Base-by-base conservation (phyloP, 2,113 vertebrate genomes). In the Thinocorus orbignyianus region DNA sequence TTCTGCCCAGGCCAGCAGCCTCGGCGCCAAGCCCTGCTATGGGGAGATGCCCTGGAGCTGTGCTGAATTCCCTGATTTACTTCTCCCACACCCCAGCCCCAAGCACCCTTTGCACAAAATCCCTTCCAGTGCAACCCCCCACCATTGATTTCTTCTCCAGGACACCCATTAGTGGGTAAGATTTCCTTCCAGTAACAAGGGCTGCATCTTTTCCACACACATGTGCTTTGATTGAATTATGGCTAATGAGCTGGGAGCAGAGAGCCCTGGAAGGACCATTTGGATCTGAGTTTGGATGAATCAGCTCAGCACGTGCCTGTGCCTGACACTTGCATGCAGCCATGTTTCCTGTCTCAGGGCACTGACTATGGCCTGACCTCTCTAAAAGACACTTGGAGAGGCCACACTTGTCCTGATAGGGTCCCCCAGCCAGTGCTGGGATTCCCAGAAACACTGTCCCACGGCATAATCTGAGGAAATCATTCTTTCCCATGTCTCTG, bases 1-100 rank as follows among this genome's bases (percentile, higher is more conserved):
- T 65, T 51, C n/a, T 74, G 60, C 28, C 55, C 26, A 6, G 1
- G 1, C 0, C 1, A 86, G 55, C 1, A 1, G 31, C 18, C 41
- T n/a, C 2, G 0, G 33, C 0, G 0, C 26, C 2, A 2, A 88
- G 35, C 33, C 41, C 35, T 77, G 52, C 33, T 28, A 16, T 4
- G 7, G 13, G 19, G 20, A 82, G 20, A 5, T 10, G 9, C 46
- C 77, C 60, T 76, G 70, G 71, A n/a, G 10, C 65, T 87, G 73
- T 64, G 54, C 52, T 58, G 24, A 30, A 33, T 51, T 81, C 22
- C 28, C 62, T 6, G 14, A 17, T 54, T 68, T 72, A 19, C 41
- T 71, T 61, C 17, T 58, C 48, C 52, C 11, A 13, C 24, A 57
- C 6, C 31, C 9, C 54, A 60, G 31, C 9, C 44, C 33, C 70